Evolutionary conservation across 1,140 invertebrate species (phyloP).

Genomic region (Atta cephalotes): DNA sequence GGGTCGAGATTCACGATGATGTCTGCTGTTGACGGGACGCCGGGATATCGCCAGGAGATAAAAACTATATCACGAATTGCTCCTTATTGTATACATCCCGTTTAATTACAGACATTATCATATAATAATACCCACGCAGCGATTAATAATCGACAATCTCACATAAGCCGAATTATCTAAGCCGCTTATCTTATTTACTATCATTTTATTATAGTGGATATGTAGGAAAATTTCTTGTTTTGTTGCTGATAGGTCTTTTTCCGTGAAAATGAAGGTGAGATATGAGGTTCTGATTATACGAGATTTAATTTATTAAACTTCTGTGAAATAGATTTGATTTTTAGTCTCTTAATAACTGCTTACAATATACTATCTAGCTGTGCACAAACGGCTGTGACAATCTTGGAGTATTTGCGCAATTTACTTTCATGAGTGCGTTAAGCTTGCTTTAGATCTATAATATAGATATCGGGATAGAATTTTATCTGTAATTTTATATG

Average conservation of each 20-base stretch:
- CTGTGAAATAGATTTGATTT: background rate
- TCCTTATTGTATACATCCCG: background rate
- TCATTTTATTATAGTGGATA: constrained; percentile 8
- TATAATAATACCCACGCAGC: background rate
- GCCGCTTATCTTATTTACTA: background rate
- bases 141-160: constrained; percentile 1
- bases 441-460: background rate
- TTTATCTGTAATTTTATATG: background rate
- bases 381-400: background rate
- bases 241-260: background rate
- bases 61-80: constrained; percentile 9
- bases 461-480: background rate
- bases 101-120: constrained; percentile 4
- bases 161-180: background rate
- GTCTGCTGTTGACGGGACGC: background rate
- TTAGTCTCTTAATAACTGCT: constrained; percentile 10
- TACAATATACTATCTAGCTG: background rate
- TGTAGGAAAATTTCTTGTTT: background rate
- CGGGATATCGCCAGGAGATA: background rate
- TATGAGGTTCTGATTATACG: background rate
- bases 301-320: background rate
- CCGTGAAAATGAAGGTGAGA: background rate
- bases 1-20: background rate
- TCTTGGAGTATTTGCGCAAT: background rate
- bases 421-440: background rate